A percentile compares a stretch with the other conserved stretches of the same genome.
Evolutionary conservation across 1,140 invertebrate species (phyloP).

Genomic region (Steinernema feltiae): DNA sequence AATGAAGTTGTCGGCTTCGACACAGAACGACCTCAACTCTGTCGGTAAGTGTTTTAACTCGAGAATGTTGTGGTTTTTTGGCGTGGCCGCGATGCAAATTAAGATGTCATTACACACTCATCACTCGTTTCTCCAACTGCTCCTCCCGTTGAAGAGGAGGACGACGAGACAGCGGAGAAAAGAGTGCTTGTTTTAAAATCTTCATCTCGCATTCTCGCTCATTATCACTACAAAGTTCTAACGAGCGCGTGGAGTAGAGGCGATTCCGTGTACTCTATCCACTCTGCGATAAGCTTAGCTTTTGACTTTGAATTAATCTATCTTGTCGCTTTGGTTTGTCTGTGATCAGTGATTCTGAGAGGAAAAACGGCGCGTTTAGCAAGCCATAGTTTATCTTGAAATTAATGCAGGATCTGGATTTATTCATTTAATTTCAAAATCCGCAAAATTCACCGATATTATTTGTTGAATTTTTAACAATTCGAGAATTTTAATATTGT

Average conservation of each 20-base stretch:
- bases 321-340: too few relatives aligned
- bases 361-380: too few relatives aligned
- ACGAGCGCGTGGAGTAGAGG: background rate
- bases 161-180: background rate
- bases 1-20: background rate
- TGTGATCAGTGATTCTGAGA: too few relatives aligned
- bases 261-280: background rate
- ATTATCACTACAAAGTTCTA: constrained; percentile 2
- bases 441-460: background rate
- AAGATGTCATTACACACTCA: background rate
- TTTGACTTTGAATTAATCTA: too few relatives aligned
- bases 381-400: too few relatives aligned
- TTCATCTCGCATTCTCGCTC: too few relatives aligned
- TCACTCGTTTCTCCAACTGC: too few relatives aligned
- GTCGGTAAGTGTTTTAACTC: background rate
- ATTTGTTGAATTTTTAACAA: background rate
- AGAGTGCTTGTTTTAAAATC: background rate
- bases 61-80: background rate
- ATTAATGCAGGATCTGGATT: too few relatives aligned
- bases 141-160: background rate
- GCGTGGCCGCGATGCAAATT: background rate
- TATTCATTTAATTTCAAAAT: too few relatives aligned
- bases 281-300: too few relatives aligned
- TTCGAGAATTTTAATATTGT: background rate
- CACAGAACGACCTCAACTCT: constrained; percentile 5